These are phyloP conservation scores for Agrypnus murinus DNA, from an alignment of 2,888 invertebrate genomes.

Conservation along the genomic window DNA sequence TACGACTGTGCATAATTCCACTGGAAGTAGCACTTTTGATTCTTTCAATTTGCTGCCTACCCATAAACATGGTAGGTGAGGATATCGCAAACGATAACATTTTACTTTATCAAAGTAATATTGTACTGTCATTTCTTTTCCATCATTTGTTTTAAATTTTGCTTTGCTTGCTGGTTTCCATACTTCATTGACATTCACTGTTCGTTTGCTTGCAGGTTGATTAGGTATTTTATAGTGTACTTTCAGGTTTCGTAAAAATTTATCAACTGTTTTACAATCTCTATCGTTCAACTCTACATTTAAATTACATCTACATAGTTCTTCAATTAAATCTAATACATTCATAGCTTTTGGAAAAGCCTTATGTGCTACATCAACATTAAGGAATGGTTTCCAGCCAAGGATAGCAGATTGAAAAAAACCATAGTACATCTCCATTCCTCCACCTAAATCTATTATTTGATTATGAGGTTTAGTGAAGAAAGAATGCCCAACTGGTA, in stretches of 20 bases:
- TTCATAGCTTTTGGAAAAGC: slow-evolving; percentile 79
- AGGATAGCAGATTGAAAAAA: slow-evolving; percentile 94
- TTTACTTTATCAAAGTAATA: slow-evolving; percentile 71
- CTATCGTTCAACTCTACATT: slow-evolving; percentile 52
- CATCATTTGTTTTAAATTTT: slow-evolving; percentile 66
- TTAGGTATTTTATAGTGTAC: slow-evolving; percentile 72
- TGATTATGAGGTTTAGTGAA: slow-evolving; percentile 73
- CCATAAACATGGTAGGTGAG: slow-evolving; percentile 88
- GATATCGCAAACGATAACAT: slow-evolving; percentile 72
- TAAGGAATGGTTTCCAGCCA: slow-evolving; percentile 90
- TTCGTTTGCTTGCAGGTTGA: slow-evolving; percentile 67
- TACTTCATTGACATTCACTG: slow-evolving; percentile 71
- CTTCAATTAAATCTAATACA: slow-evolving; percentile 71
- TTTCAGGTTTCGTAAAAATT: slow-evolving; percentile 62
- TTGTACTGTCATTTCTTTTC: slow-evolving; percentile 69
- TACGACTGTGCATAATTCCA: slow-evolving; percentile 87
- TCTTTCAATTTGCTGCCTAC: slow-evolving; percentile 73
- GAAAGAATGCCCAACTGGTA: slow-evolving; percentile 85
- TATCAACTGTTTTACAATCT: slow-evolving; percentile 29
- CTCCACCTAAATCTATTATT: slow-evolving; percentile 81
- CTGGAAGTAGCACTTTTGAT: slow-evolving; percentile 85
- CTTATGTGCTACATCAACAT: slow-evolving; percentile 92
- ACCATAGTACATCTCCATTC: slow-evolving; percentile 94
- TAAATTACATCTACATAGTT: slow-evolving; percentile 43
- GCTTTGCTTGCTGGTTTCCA: slow-evolving; percentile 64